phyloP scores from a whole-genome alignment of 2,113 vertebrate species.

The Potamarius usumacintae region DNA sequence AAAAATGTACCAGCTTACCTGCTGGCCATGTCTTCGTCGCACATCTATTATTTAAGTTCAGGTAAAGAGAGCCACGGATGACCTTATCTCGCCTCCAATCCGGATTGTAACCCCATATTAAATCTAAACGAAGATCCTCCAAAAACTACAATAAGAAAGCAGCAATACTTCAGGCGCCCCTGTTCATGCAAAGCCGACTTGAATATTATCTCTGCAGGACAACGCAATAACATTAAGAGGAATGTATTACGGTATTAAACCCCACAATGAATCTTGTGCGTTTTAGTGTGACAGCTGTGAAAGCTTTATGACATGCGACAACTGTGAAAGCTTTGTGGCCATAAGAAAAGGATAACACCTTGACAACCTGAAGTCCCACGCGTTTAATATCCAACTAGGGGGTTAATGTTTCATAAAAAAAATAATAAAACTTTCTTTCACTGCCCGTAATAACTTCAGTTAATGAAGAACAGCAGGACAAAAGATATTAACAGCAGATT shows the following conservation, averaged over 20 bases:
- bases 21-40: constrained; percentile 35
- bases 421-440: constrained; percentile 2
- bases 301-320: neutral
- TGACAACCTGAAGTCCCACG: constrained; percentile 5
- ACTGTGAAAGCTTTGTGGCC: neutral
- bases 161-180: neutral
- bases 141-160: neutral
- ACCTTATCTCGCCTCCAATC: neutral
- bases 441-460: constrained; percentile 26
- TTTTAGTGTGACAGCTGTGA: neutral
- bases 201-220: neutral
- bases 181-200: too few species aligned
- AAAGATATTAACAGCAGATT: constrained; percentile 33
- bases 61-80: neutral
- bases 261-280: neutral
- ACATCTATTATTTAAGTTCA: constrained; percentile 46
- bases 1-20: neutral
- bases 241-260: neutral
- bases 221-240: neutral
- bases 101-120: too few species aligned
- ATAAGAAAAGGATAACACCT: neutral
- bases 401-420: constrained; percentile 25
- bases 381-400: constrained; percentile 22
- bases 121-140: neutral
- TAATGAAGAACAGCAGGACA: constrained; percentile 40